Evolutionary conservation across 2,888 invertebrate genomes (phyloP).

Genomic region (Melanargia galathea): DNA sequence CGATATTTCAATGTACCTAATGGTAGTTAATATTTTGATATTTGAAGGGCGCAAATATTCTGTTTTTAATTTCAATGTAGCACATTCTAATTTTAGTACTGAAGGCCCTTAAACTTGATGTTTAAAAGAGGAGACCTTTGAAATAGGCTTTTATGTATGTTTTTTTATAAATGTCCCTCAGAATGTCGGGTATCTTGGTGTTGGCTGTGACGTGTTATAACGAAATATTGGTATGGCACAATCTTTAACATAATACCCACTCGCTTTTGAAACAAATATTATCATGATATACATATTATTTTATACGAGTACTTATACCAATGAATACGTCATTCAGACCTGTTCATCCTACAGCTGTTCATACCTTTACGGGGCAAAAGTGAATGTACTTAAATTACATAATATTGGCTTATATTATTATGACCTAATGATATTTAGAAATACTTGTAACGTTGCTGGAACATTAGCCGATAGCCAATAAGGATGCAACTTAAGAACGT

Average conservation of each 20-base stretch:
- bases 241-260: too few relatives aligned
- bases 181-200: too few relatives aligned
- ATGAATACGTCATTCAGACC: constrained; percentile 2
- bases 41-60: not conserved
- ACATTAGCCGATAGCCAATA: not conserved
- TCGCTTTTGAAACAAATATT: too few relatives aligned
- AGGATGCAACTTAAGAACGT: not conserved
- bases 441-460: not conserved
- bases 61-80: not conserved
- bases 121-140: too few relatives aligned
- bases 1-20: not conserved
- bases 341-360: constrained; percentile 22
- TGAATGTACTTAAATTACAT: constrained; percentile 38
- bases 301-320: too few relatives aligned
- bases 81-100: too few relatives aligned
- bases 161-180: too few relatives aligned
- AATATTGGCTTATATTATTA: constrained; percentile 29
- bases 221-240: too few relatives aligned
- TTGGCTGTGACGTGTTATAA: too few relatives aligned
- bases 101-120: too few relatives aligned
- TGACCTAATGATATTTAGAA: constrained; percentile 22
- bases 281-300: too few relatives aligned
- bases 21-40: not conserved
- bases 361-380: constrained; percentile 30
- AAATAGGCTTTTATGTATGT: too few relatives aligned